phyloP scores from a whole-genome alignment of 2,113 vertebrate genomes.

The Panurus biarmicus region DNA sequence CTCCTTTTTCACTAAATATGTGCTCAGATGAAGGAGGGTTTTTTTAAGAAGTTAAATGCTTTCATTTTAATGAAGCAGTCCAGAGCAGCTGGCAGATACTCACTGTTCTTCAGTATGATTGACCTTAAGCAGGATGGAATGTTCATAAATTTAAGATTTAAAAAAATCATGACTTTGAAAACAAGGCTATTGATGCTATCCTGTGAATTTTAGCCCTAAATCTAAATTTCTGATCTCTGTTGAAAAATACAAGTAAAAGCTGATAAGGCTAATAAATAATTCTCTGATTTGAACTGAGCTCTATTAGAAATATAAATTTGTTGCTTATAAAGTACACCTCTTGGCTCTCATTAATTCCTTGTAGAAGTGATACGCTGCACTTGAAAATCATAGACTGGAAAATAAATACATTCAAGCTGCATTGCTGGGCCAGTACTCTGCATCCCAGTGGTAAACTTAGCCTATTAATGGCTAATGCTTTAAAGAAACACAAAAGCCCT shows the following conservation, averaged over 20 bases:
- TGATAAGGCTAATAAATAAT: constrained; percentile 35
- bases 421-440: constrained; percentile 25
- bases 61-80: constrained; percentile 28
- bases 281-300: not conserved
- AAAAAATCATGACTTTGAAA: constrained; percentile 22
- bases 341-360: constrained; percentile 50
- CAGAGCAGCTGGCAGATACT: not conserved
- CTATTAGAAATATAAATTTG: constrained; percentile 20
- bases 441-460: constrained; percentile 57
- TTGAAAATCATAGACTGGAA: constrained; percentile 50
- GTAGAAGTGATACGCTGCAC: constrained; percentile 37
- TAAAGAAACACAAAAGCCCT: constrained; percentile 62
- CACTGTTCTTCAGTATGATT: not conserved
- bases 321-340: constrained; percentile 25
- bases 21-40: not conserved
- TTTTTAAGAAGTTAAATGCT: not conserved
- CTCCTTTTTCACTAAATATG: not conserved
- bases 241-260: not conserved
- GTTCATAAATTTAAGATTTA: constrained; percentile 6
- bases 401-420: constrained; percentile 31
- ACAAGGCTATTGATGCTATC: not conserved
- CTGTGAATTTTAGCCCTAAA: constrained; percentile 18
- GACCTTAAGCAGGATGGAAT: not conserved
- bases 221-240: constrained; percentile 19
- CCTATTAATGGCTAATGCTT: constrained; percentile 54